Evolutionary conservation across 2,888 invertebrate genomes (phyloP), one percentile per base, ranked within the genome.

Genomic region (Sisyra nigra): DNA sequence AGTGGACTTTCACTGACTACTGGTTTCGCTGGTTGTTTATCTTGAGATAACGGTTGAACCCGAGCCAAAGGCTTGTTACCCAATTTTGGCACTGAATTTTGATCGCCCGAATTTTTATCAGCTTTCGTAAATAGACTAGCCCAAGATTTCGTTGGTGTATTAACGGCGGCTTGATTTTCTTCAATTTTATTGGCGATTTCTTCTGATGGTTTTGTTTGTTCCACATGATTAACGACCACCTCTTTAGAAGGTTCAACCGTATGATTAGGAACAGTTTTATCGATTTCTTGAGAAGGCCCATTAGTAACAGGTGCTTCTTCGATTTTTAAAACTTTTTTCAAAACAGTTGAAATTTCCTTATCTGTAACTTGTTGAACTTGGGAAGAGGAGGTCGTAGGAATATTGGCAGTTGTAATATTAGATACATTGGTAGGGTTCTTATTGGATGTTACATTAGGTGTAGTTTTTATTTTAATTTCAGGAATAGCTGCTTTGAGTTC

Each of bases 71-170:
- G 75, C 49, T 71, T 9, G 49, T 48, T 1, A 55, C 50, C 0
- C 62, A 59, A 2, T 68, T 30, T 40, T 14, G 31, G 37, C n/a
- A 66, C 65, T 1, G 59, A 52, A 0, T 52, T 49, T 2, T 54
- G 50, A 50, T 41, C 3, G 52, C 49, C 3, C 54, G 51, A 0
- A 31, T 42, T 38, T 31, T 11, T 31, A 29, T 40, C 40, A 7
- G 43, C 19, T 11, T 46, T 47, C 45, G 51, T 69, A 57, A 80
- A 79, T 11, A 80, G 55, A 57, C 79, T 77, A 2, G 79, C 78
- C 80, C 80, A 80, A 1, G 79, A 75, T 41, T 73, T 67, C 46
- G 68, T 63, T 13, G 67, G 57, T 6, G n/a, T 19, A 14, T 37
- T 37, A 10, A 11, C 19, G 6, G 33, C 17, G 11, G 38, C 38